Percentiles rank a stretch among this genome's conserved stretches.
phyloP scores from a whole-genome alignment of 1,140 invertebrate genomes.

The Tetramorium parvispinum region DNA sequence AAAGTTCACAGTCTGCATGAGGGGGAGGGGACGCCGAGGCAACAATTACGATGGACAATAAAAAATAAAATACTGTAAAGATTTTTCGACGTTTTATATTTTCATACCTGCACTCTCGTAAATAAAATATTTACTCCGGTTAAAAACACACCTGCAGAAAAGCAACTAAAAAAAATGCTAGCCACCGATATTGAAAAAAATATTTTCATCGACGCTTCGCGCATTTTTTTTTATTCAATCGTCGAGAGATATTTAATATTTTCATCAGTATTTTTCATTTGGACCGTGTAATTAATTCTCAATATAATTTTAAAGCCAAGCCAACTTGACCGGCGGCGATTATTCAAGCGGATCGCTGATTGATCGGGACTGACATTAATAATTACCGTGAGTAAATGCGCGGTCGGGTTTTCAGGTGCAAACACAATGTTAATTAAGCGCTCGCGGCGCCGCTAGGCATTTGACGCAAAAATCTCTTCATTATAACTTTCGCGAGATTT shows the following conservation, averaged over 20 bases:
- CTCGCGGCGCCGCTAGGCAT: constrained; percentile 6
- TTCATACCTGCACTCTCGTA: not conserved
- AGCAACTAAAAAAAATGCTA: not conserved
- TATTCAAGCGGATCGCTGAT: constrained; percentile 42
- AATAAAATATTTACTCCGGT: not conserved
- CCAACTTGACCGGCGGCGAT: constrained; percentile 1
- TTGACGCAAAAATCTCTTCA: constrained; percentile 76
- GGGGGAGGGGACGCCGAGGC: too few relatives aligned
- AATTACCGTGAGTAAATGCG: constrained; percentile 61
- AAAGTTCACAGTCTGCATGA: not conserved
- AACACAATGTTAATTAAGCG: constrained; percentile 79
- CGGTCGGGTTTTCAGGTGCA: constrained; percentile 66
- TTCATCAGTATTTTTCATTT: not conserved
- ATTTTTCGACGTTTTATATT: constrained; percentile 4
- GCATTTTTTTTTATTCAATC: not conserved
- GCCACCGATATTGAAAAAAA: not conserved
- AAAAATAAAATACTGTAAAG: not conserved
- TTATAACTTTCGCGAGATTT: constrained; percentile 76
- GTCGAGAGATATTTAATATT: not conserved
- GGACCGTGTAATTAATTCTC: not conserved
- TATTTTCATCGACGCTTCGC: not conserved
- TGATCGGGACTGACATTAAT: constrained; percentile 66
- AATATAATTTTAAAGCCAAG: not conserved
- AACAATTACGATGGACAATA: not conserved
- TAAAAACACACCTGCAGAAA: not conserved